Evolutionary conservation across 2,888 invertebrate genomes (phyloP), one percentile per base, ranked within the genome.

Genomic region (Amphipyra tragopoginis): DNA sequence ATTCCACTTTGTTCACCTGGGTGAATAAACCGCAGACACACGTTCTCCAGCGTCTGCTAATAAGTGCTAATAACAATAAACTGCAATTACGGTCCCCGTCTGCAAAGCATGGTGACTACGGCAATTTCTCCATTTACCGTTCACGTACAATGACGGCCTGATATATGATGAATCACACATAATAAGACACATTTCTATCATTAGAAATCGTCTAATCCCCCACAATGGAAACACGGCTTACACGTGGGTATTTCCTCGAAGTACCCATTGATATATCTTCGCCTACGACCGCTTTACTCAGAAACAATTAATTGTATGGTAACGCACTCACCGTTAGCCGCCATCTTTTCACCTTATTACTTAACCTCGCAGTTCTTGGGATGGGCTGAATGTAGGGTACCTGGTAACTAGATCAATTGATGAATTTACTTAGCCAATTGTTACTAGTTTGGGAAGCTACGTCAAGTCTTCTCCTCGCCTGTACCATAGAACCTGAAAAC

Each of bases 181-280:
- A 21, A 21, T 2, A 21, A 21, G 21, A 21, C 3, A 21, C 33
- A 38, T 11, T 38, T n/a, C 11, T 9, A 4, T 21, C 3, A 43
- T 6, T 43, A 43, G 8, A 48, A 42, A 33, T 38, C 10, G 14
- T 53, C 7, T 10, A 7, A 9, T n/a, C n/a, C 0, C 8, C 8
- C 15, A 57, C 36, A 69, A 59, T 77, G 77, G 71, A 76, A 49
- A 77, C 73, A 5, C 9, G 14, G n/a, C 8, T 15, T 15, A 36
- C 26, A 68, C 59, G 79, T 73, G 63, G 71, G 71, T 43, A 55
- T 15, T 77, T 74, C 77, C 21, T 44, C 15, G 76, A 71, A 72
- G n/a, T 26, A 11, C 2, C 48, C 45, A 71, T 52, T 57, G 42
- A 68, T 51, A 43, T 64, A 67, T 47, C 44, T 52, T 59, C 39